phyloP scores from a whole-genome alignment of 2,888 invertebrate species.

The Oxystoma pomonae region DNA sequence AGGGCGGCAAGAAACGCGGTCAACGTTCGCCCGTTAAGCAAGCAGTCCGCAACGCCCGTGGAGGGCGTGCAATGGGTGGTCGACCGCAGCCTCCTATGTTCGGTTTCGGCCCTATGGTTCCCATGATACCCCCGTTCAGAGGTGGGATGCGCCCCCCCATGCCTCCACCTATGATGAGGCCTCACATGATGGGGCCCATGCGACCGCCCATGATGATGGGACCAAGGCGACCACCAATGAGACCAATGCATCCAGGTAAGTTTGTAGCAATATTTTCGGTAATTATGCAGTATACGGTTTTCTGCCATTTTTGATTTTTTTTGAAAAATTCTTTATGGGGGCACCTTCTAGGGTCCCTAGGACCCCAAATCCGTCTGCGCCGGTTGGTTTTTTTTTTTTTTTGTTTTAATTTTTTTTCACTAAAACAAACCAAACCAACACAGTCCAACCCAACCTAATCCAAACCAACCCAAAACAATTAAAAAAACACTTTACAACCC shows the following conservation, averaged over 20 bases:
- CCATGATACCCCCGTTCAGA: conserved; percentile 32
- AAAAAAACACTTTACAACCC: no score
- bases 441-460: no score
- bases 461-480: no score
- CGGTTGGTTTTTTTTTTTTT: no score
- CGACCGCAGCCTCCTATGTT: no score
- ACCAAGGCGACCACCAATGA: conserved; percentile 29
- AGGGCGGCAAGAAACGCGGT: conserved; percentile 22
- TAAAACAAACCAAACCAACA: conserved; percentile 24
- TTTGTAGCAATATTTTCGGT: no score
- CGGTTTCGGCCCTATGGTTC: conserved; percentile 18
- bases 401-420: conserved; percentile 13
- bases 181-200: background rate
- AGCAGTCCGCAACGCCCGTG: conserved; percentile 29
- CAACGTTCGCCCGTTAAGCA: conserved; percentile 23
- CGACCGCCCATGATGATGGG: conserved; percentile 28
- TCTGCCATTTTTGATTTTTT: no score
- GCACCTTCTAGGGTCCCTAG: no score
- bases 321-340: no score
- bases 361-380: no score
- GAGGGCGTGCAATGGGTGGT: conserved; percentile 22
- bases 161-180: conserved; percentile 28
- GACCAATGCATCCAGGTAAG: background rate
- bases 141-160: conserved; percentile 36
- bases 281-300: no score